phyloP scores from a whole-genome alignment of 1,140 invertebrate genomes.

The Drosophila arawakana region DNA sequence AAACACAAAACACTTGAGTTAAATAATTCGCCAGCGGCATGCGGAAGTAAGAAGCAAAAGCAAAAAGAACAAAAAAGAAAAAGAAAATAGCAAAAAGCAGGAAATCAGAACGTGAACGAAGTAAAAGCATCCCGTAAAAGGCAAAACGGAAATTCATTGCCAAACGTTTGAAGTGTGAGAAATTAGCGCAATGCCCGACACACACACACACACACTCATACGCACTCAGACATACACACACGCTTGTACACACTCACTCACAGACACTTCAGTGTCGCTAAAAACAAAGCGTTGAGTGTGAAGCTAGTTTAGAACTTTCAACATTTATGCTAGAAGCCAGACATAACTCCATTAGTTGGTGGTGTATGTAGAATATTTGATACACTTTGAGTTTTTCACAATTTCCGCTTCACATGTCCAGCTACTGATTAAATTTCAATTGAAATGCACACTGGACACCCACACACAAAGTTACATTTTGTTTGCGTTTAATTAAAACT shows the following conservation, averaged over 20 bases:
- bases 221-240: slow-evolving; percentile 6
- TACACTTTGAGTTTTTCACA: slow-evolving; percentile 64
- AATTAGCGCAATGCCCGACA: slow-evolving; percentile 65
- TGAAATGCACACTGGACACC: background rate
- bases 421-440: slow-evolving; percentile 44
- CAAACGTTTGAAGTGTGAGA: slow-evolving; percentile 76
- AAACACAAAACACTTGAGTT: slow-evolving; percentile 46
- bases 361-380: slow-evolving; percentile 58
- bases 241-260: slow-evolving; percentile 12
- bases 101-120: slow-evolving; percentile 57
- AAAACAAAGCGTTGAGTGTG: slow-evolving; percentile 36
- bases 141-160: slow-evolving; percentile 72
- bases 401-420: slow-evolving; percentile 48
- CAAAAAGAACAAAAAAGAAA: slow-evolving; percentile 36
- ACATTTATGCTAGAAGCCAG: slow-evolving; percentile 25
- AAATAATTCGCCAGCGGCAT: slow-evolving; percentile 48
- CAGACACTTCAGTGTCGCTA: slow-evolving; percentile 21
- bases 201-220: slow-evolving; percentile 22
- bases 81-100: slow-evolving; percentile 36
- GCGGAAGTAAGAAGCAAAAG: slow-evolving; percentile 60
- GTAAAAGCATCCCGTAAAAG: slow-evolving; percentile 51
- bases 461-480: slow-evolving; percentile 17
- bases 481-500: slow-evolving; percentile 52
- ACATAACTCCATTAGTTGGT: slow-evolving; percentile 6
- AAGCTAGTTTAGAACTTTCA: slow-evolving; percentile 54